These are phyloP conservation scores for Agraylea sexmaculata DNA, from an alignment of 1,140 invertebrate genomes.

Conservation along the genomic window DNA sequence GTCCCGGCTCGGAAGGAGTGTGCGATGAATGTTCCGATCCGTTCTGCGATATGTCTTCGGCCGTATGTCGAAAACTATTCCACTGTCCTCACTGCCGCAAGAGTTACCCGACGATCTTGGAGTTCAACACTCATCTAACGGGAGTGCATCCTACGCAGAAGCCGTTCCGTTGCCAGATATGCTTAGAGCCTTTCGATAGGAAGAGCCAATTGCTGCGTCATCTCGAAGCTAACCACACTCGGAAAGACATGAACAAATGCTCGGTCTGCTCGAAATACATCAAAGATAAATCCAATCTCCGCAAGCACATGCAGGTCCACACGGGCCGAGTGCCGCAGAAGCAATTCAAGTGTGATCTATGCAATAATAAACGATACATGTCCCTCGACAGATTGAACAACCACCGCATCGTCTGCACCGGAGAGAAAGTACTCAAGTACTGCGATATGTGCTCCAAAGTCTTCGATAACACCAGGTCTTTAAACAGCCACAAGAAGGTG, in stretches of 20 bases:
- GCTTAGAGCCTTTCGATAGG: conserved; percentile 38
- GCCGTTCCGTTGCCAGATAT: conserved; percentile 40
- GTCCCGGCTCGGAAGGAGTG: conserved; percentile 32
- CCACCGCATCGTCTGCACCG: conserved; percentile 39
- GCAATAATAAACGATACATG: conserved; percentile 42
- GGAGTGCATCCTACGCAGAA: conserved; percentile 40
- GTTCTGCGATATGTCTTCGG: conserved; percentile 36
- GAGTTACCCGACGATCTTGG: conserved; percentile 38
- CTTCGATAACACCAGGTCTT: conserved; percentile 40
- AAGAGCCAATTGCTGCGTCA: conserved; percentile 37
- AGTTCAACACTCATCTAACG: conserved; percentile 39
- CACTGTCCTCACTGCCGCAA: conserved; percentile 41
- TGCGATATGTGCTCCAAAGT: conserved; percentile 43
- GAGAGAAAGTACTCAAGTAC: conserved; percentile 38
- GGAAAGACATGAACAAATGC: conserved; percentile 42
- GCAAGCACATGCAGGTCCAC: conserved; percentile 42
- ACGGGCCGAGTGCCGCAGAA: conserved; percentile 40
- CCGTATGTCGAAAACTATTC: conserved; percentile 37
- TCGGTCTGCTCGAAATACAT: conserved; percentile 42
- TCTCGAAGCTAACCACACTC: conserved; percentile 35
- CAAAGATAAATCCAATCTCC: conserved; percentile 41
- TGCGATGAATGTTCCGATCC: conserved; percentile 41
- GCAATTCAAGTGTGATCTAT: conserved; percentile 41
- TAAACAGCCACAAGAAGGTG: conserved; percentile 42
- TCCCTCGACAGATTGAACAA: conserved; percentile 39